A percentile compares a stretch with the other conserved stretches of the same genome.
Conservation (phyloP, 2,888 invertebrate species). For the Eupithecia subfuscata region DNA sequence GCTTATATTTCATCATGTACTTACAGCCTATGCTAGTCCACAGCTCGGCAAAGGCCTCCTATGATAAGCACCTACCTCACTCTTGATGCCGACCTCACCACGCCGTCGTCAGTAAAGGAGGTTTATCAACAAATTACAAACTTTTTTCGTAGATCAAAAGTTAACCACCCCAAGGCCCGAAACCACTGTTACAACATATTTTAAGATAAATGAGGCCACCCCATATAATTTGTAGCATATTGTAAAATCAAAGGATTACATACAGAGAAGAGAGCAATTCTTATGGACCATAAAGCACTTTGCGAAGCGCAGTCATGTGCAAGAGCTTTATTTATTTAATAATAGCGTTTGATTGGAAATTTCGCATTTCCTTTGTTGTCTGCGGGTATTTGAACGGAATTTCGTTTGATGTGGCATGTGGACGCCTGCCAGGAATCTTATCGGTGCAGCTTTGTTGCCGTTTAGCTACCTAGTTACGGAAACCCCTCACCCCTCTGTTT, state of each 20-base stretch:
- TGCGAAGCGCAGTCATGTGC: neutral
- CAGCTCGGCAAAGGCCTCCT: neutral
- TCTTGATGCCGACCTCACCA: neutral
- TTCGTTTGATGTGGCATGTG: conserved; percentile 28
- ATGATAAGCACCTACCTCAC: neutral
- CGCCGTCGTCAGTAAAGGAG: neutral
- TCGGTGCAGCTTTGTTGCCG: conserved; percentile 22
- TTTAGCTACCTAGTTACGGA: no score
- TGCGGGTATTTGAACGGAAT: conserved; percentile 32
- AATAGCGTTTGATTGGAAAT: conserved; percentile 42
- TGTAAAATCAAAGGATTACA: neutral
- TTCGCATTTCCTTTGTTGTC: conserved; percentile 45
- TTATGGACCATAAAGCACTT: neutral
- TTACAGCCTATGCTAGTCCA: neutral
- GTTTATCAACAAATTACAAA: neutral
- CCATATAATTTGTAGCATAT: neutral
- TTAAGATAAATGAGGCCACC: neutral
- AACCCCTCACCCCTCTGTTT: no score
- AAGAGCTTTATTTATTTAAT: conserved; percentile 34
- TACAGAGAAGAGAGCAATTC: neutral
- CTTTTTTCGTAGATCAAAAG: neutral
- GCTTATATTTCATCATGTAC: neutral
- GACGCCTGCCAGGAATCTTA: conserved; percentile 32
- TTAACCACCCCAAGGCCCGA: neutral
- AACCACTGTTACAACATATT: neutral